These are phyloP conservation scores for Rhabdornis inornatus DNA, from an alignment of 2,113 vertebrate species.

Conservation along the genomic window DNA sequence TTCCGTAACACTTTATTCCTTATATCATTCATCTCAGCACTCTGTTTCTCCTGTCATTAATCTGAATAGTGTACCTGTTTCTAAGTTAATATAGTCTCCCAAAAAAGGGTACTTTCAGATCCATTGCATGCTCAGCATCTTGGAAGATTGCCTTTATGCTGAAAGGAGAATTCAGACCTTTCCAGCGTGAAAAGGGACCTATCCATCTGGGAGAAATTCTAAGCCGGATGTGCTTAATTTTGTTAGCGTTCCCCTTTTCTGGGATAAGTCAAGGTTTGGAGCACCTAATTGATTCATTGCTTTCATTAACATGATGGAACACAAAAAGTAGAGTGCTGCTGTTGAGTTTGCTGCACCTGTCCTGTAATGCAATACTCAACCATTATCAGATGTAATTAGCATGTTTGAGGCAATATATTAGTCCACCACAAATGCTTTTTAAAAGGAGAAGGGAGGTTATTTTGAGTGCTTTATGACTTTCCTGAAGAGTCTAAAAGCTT, in stretches of 20 bases:
- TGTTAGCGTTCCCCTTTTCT: neutral
- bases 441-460: neutral
- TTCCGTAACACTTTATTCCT: neutral
- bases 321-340: neutral
- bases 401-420: neutral
- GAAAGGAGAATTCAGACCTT: neutral
- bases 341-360: neutral
- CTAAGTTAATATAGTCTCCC: neutral
- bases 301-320: slow-evolving; percentile 1
- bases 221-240: neutral
- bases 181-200: neutral
- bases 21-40: neutral
- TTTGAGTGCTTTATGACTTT: neutral
- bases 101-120: neutral
- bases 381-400: slow-evolving; percentile 18
- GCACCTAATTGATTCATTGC: neutral
- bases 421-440: slow-evolving; percentile 14
- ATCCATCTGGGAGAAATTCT: neutral
- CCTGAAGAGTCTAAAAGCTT: slow-evolving; percentile 7
- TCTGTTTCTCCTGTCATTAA: neutral
- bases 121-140: neutral
- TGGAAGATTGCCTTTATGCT: neutral
- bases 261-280: neutral
- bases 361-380: neutral
- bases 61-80: neutral